phyloP scores from a whole-genome alignment of 1,140 invertebrate species.

The Drosophila leontia region DNA sequence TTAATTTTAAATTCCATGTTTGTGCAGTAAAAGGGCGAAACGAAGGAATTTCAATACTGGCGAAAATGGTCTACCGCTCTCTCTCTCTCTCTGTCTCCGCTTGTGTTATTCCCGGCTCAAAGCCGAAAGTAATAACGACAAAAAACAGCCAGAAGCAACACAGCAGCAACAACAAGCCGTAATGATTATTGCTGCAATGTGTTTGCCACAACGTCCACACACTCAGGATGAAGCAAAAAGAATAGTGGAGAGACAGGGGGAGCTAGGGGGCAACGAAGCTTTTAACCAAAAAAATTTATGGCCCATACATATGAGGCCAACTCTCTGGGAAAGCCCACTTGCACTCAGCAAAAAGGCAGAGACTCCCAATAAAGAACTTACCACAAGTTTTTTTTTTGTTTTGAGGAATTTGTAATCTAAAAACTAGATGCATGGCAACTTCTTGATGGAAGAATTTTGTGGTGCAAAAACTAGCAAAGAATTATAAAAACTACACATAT shows the following conservation, averaged over 20 bases:
- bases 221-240: conserved; percentile 5
- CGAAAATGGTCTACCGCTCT: conserved; percentile 48
- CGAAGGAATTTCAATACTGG: conserved; percentile 76
- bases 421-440: conserved; percentile 23
- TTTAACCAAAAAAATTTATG: conserved; percentile 74
- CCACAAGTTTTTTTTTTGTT: conserved; percentile 41
- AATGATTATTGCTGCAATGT: conserved; percentile 82
- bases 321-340: conserved; percentile 30
- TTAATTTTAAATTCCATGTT: conserved; percentile 83
- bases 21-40: conserved; percentile 66
- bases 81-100: background rate
- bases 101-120: conserved; percentile 36
- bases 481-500: conserved; percentile 18
- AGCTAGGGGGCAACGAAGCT: conserved; percentile 15
- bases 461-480: conserved; percentile 8
- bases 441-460: conserved; percentile 9
- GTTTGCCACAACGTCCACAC: conserved; percentile 76
- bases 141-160: conserved; percentile 58
- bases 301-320: conserved; percentile 62
- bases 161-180: conserved; percentile 71
- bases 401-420: conserved; percentile 39
- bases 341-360: conserved; percentile 19
- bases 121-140: conserved; percentile 73
- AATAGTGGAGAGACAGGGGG: background rate
- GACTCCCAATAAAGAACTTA: conserved; percentile 15